Evolutionary conservation across 2,888 invertebrate species (phyloP), one percentile per base, ranked within the genome.

Genomic region (Oconnorella tubifera): DNA sequence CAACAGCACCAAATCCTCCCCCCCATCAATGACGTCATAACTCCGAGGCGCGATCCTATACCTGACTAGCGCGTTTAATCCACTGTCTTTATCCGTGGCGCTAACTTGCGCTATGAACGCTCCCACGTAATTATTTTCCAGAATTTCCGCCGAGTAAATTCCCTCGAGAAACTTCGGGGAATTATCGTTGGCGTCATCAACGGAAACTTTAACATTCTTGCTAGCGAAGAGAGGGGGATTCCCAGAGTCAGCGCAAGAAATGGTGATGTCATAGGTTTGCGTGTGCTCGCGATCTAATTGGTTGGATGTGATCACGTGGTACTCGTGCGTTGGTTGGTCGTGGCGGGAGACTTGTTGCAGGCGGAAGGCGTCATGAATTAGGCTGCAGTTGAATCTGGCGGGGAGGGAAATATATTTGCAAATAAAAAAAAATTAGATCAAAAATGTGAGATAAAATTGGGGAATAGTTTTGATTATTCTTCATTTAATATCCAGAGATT

Each of bases 131-230:
- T 65, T 78, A 69, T 79, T 77, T 62, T 80, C 79, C 3, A 59
- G 49, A n/a, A 80, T 60, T 51, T 68, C 70, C 19, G 70, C 72
- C 27, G 65, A 50, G 62, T 77, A 75, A 28, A 70, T 63, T 6
- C 63, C 31, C 53, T 73, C 63, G 3, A 65, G 62, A 65, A 79
- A 79, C 4, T 63, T 40, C 10, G 80, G 80, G 2, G 68, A 55
- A 61, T 79, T 71, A 70, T 80, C 80, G 66, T 80, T 80, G 68
- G 76, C 75, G 67, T 80, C 80, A 3, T 67, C 64, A 19, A 80
- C 74, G n/a, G 70, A 63, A 27, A 79, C 75, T 33, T 66, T 66
- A 62, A 79, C 75, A 10, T 65, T 73, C 55, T 70, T 73, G 14
- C 69, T 68, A 31, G 72, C 72, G 3, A 70, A 69, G 31, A 76